Conservation (phyloP, 2,888 invertebrate species). For the Dione vanillae region DNA sequence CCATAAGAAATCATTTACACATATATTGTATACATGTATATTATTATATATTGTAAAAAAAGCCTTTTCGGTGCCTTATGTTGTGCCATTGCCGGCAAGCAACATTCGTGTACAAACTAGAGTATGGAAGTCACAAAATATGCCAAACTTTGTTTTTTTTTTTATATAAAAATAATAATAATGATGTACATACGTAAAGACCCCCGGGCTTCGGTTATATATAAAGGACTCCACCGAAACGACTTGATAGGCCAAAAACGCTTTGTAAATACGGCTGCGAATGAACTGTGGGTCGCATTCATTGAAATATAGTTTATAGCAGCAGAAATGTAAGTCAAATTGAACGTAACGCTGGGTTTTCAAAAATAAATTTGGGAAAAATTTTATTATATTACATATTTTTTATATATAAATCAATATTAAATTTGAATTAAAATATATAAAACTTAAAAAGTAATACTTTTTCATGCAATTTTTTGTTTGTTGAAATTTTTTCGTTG, state of each 20-base stretch:
- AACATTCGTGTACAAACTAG: constrained; percentile 46
- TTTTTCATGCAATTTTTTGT: no score
- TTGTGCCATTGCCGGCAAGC: constrained; percentile 47
- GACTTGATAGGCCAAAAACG: constrained; percentile 76
- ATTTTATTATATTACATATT: neutral
- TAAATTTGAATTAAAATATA: neutral
- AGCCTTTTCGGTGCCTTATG: constrained; percentile 57
- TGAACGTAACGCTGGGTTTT: neutral
- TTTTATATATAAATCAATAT: neutral
- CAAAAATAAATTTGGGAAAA: no score
- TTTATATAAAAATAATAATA: constrained; percentile 28
- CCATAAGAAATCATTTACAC: constrained; percentile 69
- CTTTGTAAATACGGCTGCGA: constrained; percentile 74
- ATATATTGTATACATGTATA: constrained; percentile 39
- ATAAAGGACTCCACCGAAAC: constrained; percentile 66
- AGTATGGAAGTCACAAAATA: constrained; percentile 77
- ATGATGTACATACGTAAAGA: constrained; percentile 70
- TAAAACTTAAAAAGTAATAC: neutral
- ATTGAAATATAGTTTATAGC: constrained; percentile 2
- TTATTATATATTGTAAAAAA: constrained; percentile 52
- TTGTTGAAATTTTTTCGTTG: no score
- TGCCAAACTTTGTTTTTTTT: constrained; percentile 71
- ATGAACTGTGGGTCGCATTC: constrained; percentile 45
- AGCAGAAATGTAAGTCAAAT: constrained; percentile 12
- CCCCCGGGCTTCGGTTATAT: constrained; percentile 76